Conservation (phyloP, 2,113 vertebrate genomes). For the Erinaceus europaeus region DNA sequence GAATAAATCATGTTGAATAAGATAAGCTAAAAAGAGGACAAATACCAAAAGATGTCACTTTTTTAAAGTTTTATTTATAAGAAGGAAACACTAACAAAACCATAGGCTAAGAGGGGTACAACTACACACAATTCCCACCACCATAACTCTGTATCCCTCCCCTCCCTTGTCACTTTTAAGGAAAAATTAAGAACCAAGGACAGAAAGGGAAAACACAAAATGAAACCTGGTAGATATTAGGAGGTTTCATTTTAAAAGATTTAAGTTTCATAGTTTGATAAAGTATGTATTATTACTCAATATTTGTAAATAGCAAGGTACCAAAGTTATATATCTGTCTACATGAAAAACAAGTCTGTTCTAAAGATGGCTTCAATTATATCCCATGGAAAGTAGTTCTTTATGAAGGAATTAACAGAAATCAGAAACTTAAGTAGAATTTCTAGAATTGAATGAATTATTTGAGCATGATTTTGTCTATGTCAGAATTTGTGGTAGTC, state of each 20-base stretch:
- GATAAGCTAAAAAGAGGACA: too few species aligned
- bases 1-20: too few species aligned
- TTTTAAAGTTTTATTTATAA: too few species aligned
- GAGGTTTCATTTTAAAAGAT: not conserved
- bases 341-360: not conserved
- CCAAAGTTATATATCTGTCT: not conserved
- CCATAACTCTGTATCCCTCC: too few species aligned
- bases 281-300: not conserved
- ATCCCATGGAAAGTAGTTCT: not conserved
- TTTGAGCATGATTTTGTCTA: not conserved
- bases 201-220: too few species aligned
- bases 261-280: not conserved
- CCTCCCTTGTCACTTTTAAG: too few species aligned
- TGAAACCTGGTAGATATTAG: not conserved
- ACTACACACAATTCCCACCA: too few species aligned
- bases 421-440: not conserved
- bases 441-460: not conserved
- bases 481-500: not conserved
- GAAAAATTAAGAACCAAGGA: too few species aligned
- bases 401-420: not conserved
- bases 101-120: too few species aligned
- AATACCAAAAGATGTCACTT: too few species aligned
- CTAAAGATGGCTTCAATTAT: not conserved
- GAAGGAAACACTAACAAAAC: too few species aligned
- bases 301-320: not conserved